A percentile compares a stretch with the other conserved stretches of the same genome.
phyloP scores from a whole-genome alignment of 2,888 invertebrate genomes.

The Leptinotarsa juncta region DNA sequence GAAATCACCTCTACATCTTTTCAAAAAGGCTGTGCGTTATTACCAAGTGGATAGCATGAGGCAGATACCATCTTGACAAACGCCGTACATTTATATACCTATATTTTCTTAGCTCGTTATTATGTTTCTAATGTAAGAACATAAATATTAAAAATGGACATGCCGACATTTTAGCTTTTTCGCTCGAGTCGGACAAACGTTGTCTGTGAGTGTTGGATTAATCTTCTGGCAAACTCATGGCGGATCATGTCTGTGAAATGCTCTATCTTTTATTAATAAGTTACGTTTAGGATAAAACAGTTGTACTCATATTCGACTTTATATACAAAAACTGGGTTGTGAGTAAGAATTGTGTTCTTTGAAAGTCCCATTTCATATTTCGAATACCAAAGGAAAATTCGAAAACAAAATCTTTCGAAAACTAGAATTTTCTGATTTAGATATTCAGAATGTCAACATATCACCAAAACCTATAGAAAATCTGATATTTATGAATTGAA shows the following conservation, averaged over 20 bases:
- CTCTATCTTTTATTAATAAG: background rate
- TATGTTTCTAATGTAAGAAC: slow-evolving; percentile 10
- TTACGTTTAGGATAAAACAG: background rate
- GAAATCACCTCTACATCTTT: background rate
- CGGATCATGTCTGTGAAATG: background rate
- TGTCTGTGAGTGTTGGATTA: background rate
- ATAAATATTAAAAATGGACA: background rate
- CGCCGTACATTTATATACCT: slow-evolving; percentile 11
- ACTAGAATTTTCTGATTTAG: no score
- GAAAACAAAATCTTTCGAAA: no score
- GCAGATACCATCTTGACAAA: slow-evolving; percentile 13
- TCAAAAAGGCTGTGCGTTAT: background rate
- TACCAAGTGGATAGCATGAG: background rate
- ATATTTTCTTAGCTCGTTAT: slow-evolving; percentile 17
- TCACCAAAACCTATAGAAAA: no score
- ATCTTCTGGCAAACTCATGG: background rate
- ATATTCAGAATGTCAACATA: no score
- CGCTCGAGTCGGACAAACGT: background rate
- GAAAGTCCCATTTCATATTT: no score
- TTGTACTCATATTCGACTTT: background rate
- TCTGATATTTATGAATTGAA: no score
- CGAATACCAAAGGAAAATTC: no score
- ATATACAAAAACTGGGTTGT: no score
- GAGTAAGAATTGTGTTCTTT: no score
- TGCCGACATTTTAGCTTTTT: background rate